These are phyloP conservation scores for Phataginus tetradactyla DNA, from an alignment of 2,797 vertebrate species.

Conservation along the genomic window DNA sequence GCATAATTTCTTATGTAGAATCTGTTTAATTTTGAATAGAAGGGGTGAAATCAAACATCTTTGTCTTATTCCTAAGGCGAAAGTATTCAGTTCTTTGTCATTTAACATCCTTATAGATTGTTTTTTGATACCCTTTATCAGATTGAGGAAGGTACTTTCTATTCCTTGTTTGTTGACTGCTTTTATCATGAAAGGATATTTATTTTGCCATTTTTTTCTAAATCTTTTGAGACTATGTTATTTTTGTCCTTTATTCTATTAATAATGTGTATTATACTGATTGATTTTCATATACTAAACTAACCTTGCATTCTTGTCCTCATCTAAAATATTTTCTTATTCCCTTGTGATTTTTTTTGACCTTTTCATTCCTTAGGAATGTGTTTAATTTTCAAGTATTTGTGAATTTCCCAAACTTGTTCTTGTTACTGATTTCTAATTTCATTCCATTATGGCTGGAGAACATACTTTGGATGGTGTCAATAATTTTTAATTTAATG, in stretches of 20 bases:
- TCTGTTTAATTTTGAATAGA: not conserved
- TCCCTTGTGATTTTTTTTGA: not conserved
- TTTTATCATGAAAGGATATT: not conserved
- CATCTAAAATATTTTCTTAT: not conserved
- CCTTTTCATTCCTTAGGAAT: not conserved
- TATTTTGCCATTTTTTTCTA: not conserved
- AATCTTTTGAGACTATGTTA: not conserved
- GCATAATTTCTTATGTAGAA: not conserved
- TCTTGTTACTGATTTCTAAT: not conserved
- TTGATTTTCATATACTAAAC: not conserved
- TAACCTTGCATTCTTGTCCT: not conserved
- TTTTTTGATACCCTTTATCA: not conserved
- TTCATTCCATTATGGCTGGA: not conserved
- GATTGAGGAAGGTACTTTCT: not conserved
- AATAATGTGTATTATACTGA: not conserved
- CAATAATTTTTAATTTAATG: not conserved
- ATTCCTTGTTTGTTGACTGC: not conserved
- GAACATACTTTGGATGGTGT: not conserved
- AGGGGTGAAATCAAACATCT: not conserved
- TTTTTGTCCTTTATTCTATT: not conserved
- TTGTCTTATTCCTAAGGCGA: not conserved
- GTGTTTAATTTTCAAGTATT: not conserved
- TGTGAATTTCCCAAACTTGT: not conserved
- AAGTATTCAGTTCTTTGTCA: rapidly evolving
- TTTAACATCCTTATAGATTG: not conserved